Percentiles rank a stretch among this genome's conserved stretches.
Conservation (phyloP, 1,140 invertebrate species). For the Brachionus angularis region DNA sequence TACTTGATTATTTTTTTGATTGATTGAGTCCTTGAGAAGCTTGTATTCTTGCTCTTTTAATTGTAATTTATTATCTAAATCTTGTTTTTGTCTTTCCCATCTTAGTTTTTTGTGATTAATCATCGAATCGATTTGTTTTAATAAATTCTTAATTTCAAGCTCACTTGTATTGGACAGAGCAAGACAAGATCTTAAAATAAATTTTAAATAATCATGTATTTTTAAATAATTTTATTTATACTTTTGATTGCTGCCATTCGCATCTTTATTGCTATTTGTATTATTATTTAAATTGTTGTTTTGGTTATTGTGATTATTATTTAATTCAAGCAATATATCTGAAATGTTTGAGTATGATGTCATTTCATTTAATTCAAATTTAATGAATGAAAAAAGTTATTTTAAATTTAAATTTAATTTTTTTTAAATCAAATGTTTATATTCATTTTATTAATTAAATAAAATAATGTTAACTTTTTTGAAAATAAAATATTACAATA, state of each 20-base stretch:
- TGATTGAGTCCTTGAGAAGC: background rate
- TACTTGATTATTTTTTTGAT: constrained; percentile 31
- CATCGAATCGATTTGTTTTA: constrained; percentile 42
- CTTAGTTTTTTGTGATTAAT: constrained; percentile 37
- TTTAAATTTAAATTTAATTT: too few species aligned
- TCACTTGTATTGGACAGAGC: constrained; percentile 34
- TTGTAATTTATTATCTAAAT: constrained; percentile 34
- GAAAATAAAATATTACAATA: too few species aligned
- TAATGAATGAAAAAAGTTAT: too few species aligned
- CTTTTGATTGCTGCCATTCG: constrained; percentile 28
- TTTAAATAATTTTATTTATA: too few species aligned
- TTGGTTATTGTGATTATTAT: too few species aligned
- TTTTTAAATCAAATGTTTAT: too few species aligned
- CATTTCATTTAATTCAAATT: too few species aligned
- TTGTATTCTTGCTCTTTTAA: constrained; percentile 15
- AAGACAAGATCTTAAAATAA: constrained; percentile 27
- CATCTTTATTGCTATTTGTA: too few species aligned
- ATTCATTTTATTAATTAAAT: too few species aligned
- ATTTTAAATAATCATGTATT: too few species aligned
- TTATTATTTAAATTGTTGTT: too few species aligned
- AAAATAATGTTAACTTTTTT: too few species aligned
- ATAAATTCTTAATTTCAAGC: constrained; percentile 13
- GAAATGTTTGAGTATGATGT: constrained; percentile 29
- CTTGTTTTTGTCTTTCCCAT: constrained; percentile 32
- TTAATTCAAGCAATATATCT: constrained; percentile 30